Evolutionary conservation across 2,113 vertebrate species (phyloP).

Genomic region (Lanius collurio): DNA sequence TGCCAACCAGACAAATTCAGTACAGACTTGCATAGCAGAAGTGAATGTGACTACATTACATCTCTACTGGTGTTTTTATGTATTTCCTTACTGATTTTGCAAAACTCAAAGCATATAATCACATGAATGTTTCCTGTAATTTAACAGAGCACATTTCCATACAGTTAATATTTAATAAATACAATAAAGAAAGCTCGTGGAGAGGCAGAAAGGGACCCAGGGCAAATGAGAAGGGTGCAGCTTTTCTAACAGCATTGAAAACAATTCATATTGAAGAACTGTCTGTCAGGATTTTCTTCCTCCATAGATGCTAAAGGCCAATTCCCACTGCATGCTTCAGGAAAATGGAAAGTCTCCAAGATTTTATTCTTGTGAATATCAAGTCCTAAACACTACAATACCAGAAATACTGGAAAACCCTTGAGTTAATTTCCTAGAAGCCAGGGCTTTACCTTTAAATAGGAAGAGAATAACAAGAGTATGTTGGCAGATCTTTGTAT

Average conservation of each 20-base stretch:
- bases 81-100: not conserved
- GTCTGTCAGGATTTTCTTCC: not conserved
- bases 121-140: conserved; percentile 10
- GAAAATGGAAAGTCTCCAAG: not conserved
- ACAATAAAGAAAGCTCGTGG: not conserved
- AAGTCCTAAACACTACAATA: not conserved
- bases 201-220: not conserved
- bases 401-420: not conserved
- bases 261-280: not conserved
- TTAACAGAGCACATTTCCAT: conserved; percentile 14
- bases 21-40: not conserved
- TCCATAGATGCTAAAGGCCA: not conserved
- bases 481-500: not conserved
- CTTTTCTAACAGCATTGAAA: not conserved
- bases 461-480: not conserved
- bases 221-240: not conserved
- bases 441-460: not conserved
- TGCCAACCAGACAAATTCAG: not conserved
- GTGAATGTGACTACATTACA: not conserved
- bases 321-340: not conserved
- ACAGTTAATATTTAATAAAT: conserved; percentile 46
- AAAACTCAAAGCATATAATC: conserved; percentile 32
- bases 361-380: not conserved
- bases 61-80: not conserved
- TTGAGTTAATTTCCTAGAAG: not conserved